Percentiles rank a stretch among this genome's conserved stretches.
These are phyloP conservation scores for Melieria picta DNA, from an alignment of 2,888 invertebrate genomes.

Conservation along the genomic window DNA sequence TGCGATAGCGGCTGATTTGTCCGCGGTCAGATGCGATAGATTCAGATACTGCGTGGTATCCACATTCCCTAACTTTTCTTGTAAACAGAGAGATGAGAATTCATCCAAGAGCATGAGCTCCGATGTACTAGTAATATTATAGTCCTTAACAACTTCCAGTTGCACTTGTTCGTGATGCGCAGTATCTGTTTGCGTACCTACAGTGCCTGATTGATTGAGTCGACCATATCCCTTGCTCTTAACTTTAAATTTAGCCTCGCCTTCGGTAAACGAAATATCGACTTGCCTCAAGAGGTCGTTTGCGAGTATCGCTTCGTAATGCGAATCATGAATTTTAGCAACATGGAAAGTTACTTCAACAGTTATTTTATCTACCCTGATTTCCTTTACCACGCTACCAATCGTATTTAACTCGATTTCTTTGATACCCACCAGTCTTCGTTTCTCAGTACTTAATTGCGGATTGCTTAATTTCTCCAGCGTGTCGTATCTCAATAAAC, in stretches of 20 bases:
- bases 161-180: too few species aligned
- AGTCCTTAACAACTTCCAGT: too few species aligned
- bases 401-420: constrained; percentile 18
- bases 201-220: too few species aligned
- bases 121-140: too few species aligned
- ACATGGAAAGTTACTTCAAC: constrained; percentile 17
- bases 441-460: not conserved
- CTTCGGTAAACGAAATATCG: constrained; percentile 6
- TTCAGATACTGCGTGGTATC: too few species aligned
- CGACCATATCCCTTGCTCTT: too few species aligned
- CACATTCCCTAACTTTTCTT: too few species aligned
- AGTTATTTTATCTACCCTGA: constrained; percentile 5
- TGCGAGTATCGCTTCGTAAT: constrained; percentile 13
- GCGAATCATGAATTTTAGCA: constrained; percentile 10
- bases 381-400: constrained; percentile 10
- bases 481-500: constrained; percentile 9
- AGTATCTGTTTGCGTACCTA: too few species aligned
- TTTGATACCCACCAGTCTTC: not conserved
- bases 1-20: not conserved
- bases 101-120: too few species aligned
- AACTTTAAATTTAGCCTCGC: not conserved
- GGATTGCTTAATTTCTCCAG: not conserved
- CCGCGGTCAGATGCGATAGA: constrained; percentile 11
- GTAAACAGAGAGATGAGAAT: too few species aligned
- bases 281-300: constrained; percentile 24